These are phyloP conservation scores for Incurvaria masculella DNA, from an alignment of 2,888 invertebrate genomes.

Conservation along the genomic window DNA sequence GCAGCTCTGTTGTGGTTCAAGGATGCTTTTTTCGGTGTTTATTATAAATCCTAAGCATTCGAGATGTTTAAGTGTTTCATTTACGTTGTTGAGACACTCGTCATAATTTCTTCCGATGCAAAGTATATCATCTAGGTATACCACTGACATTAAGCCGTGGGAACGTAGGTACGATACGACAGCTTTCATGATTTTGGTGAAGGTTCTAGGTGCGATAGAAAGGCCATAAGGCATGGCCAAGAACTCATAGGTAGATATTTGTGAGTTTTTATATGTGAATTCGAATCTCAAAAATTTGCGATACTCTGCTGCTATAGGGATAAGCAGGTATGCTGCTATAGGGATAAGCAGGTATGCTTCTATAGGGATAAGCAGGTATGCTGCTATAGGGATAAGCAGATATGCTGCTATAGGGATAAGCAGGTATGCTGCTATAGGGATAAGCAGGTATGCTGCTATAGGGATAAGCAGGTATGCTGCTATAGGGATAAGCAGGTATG, in stretches of 20 bases:
- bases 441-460: too few relatives aligned
- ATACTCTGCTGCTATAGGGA: background rate
- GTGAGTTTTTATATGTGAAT: background rate
- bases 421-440: too few relatives aligned
- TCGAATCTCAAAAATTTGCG: background rate
- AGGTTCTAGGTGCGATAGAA: background rate
- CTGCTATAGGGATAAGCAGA: too few relatives aligned
- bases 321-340: too few relatives aligned
- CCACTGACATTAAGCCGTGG: background rate
- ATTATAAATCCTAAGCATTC: conserved; percentile 9
- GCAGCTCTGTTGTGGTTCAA: conserved; percentile 4
- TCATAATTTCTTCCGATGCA: conserved; percentile 4
- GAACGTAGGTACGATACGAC: background rate
- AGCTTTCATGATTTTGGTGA: background rate
- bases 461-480: too few relatives aligned
- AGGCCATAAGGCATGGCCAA: background rate
- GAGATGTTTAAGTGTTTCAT: conserved; percentile 1
- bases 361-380: too few relatives aligned
- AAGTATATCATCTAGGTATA: conserved; percentile 11
- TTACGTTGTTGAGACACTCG: conserved; percentile 3
- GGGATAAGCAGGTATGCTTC: too few relatives aligned
- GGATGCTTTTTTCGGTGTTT: conserved; percentile 8
- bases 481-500: too few relatives aligned
- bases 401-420: too few relatives aligned
- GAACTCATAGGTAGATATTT: background rate